A percentile compares a stretch with the other conserved stretches of the same genome.
These are phyloP conservation scores for Eriocheir sinensis DNA, from an alignment of 1,140 invertebrate species.

Conservation along the genomic window DNA sequence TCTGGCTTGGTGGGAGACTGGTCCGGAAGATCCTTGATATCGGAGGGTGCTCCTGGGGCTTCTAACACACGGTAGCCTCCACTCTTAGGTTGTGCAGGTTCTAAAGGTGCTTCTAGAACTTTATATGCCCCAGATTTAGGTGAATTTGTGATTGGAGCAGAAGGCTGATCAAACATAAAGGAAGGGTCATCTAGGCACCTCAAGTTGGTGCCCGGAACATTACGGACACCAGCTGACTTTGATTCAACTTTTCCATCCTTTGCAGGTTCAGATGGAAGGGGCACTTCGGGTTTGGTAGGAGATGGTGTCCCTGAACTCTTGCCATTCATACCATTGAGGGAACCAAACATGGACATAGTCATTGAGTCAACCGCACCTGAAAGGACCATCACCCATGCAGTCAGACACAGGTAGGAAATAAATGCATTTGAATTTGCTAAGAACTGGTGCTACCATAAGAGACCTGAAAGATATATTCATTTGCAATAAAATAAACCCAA, in stretches of 20 bases:
- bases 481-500: background rate
- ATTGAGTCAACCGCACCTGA: conserved; percentile 77
- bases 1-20: conserved; percentile 75
- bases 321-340: conserved; percentile 79
- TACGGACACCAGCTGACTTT: conserved; percentile 80
- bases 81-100: conserved; percentile 75
- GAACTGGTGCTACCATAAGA: conserved; percentile 56
- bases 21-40: conserved; percentile 78
- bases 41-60: conserved; percentile 79
- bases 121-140: conserved; percentile 73
- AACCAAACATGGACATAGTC: conserved; percentile 79
- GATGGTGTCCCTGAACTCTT: conserved; percentile 79
- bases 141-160: conserved; percentile 68
- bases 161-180: conserved; percentile 82
- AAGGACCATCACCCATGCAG: conserved; percentile 77
- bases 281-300: conserved; percentile 78
- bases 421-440: conserved; percentile 47
- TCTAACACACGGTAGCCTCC: conserved; percentile 78
- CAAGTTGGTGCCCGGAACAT: conserved; percentile 83
- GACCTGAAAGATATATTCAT: conserved; percentile 2
- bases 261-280: conserved; percentile 81
- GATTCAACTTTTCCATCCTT: conserved; percentile 70
- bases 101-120: conserved; percentile 77
- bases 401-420: conserved; percentile 46
- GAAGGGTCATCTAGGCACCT: conserved; percentile 84